Evolutionary conservation across 53 echinoderm and acorn worm species (phyloP).

Genomic region (Echinarachnius parma): DNA sequence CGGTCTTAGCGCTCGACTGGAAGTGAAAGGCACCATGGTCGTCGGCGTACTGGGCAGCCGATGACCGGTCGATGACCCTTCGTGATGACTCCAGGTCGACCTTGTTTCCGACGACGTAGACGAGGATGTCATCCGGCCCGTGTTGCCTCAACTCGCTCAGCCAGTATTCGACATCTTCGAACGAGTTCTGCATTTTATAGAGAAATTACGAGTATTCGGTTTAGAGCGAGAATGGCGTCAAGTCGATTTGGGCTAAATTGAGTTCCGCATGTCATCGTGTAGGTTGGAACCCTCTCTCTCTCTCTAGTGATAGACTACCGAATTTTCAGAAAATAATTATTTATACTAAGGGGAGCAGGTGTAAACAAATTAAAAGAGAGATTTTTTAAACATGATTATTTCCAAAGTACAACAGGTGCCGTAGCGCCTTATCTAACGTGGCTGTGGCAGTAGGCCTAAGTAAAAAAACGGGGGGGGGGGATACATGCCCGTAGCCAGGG

Average conservation of each 20-base stretch:
- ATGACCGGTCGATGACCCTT: slow-evolving; percentile 10
- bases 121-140: slow-evolving; percentile 46
- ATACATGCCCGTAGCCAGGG: too few species aligned
- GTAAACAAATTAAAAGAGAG: too few species aligned
- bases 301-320: too few species aligned
- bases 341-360: too few species aligned
- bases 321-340: too few species aligned
- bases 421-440: too few species aligned
- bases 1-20: slow-evolving; percentile 61
- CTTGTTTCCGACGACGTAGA: slow-evolving; percentile 56
- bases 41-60: slow-evolving; percentile 43
- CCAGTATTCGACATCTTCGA: slow-evolving; percentile 56
- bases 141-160: slow-evolving; percentile 33
- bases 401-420: too few species aligned
- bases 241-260: background rate
- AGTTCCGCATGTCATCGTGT: background rate
- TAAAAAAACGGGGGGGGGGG: too few species aligned
- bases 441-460: too few species aligned
- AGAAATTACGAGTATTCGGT: too few species aligned
- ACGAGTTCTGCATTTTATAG: slow-evolving; percentile 28
- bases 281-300: background rate
- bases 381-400: too few species aligned
- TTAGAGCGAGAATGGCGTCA: background rate
- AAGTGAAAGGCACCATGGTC: slow-evolving; percentile 29
- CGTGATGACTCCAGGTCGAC: slow-evolving; percentile 19